Evolutionary conservation across 1,140 invertebrate genomes (phyloP), one percentile per base, ranked within the genome.

Genomic region (Drosophila elegans): DNA sequence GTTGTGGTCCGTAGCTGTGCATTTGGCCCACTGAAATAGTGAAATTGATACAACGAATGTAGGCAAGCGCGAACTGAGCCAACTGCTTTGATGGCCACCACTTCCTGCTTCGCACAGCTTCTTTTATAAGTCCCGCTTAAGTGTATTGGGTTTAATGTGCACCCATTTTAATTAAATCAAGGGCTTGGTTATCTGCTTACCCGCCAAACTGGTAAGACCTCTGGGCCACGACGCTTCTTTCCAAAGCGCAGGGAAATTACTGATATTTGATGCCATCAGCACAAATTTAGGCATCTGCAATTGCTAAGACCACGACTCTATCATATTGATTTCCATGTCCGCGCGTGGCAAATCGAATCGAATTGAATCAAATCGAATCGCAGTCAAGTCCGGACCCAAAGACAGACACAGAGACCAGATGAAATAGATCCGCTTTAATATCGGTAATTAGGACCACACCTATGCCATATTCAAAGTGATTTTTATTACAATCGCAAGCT

Each of bases 381-480:
- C 57, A 42, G 29, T 12, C 25, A 54, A 63, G 60, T 34, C 60
- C 32, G 44, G 39, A 42, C 25, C 4, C 1, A 32, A 10, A 48
- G n/a, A 11, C 25, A 38, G 53, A 21, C 21, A 16, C 9, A 27
- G 36, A 34, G 42, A 71, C 54, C 74, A 63, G 81, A 82, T 89
- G 84, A 89, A 89, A 89, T 89, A 89, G 84, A 89, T 89, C 84
- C 84, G 84, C 84, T 89, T 89, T 89, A 89, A 89, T 89, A 89
- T 89, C 74, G 77, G 85, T 89, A 89, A 89, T 89, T 89, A 89
- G 84, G 84, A 89, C 85, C 84, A 89, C 84, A 89, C 84, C 84
- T 89, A 89, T 86, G 80, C 84, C 73, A 88, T 83, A 88, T 88
- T 89, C 80, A 88, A 88, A 90, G 84, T 89, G 84, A 89, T 84